A percentile compares a stretch with the other conserved stretches of the same genome.
Evolutionary conservation across 2,113 vertebrate genomes (phyloP).

Genomic region (Psammodynastes pulverulentus): DNA sequence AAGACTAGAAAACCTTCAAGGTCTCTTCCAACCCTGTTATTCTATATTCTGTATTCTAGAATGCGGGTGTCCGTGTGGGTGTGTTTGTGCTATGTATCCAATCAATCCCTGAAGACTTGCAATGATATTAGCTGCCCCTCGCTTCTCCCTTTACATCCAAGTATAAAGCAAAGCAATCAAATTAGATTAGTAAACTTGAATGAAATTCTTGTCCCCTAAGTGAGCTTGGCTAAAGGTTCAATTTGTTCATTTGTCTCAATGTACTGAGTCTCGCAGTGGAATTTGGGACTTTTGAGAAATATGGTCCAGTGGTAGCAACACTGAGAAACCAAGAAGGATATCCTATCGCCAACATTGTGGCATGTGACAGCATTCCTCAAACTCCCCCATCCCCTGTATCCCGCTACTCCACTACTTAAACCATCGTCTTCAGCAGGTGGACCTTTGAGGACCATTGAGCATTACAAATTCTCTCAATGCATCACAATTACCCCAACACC

Average conservation of each 20-base stretch:
- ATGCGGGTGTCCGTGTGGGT: not conserved
- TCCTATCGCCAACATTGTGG: constrained; percentile 39
- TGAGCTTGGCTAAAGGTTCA: constrained; percentile 10
- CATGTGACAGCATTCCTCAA: constrained; percentile 47
- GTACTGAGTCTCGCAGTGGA: constrained; percentile 2
- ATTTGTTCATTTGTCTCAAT: constrained; percentile 28
- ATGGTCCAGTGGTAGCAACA: fast-evolving
- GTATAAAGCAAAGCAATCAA: not conserved
- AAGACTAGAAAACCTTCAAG: too few relatives aligned
- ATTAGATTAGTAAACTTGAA: not conserved
- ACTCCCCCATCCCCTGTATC: not conserved
- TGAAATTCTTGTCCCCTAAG: not conserved
- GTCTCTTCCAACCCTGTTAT: too few relatives aligned
- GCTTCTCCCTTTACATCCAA: fast-evolving
- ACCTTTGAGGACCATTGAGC: constrained; percentile 60
- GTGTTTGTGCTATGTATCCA: not conserved
- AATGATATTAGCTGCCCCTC: not conserved
- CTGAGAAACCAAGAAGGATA: constrained; percentile 46
- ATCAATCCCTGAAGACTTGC: not conserved
- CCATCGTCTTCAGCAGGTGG: constrained; percentile 58
- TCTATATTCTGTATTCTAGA: too few relatives aligned
- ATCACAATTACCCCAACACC: constrained; percentile 61
- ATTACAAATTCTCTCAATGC: constrained; percentile 53
- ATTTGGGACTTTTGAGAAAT: not conserved
- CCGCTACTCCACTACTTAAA: constrained; percentile 47